phyloP scores from a whole-genome alignment of 1,140 invertebrate species.

The roundworm (Caenorhabditis elegans) region WBcel235 BX284606.5:11196501-11197000 shows the following conservation, averaged over 20 bases:
- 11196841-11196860: background rate
- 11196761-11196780: background rate
- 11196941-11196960: constrained; percentile 26
- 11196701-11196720: constrained; percentile 11
- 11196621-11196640: constrained; percentile 57
- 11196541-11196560: constrained; percentile 24
- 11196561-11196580: constrained; percentile 35
- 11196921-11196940: constrained; percentile 26
- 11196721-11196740: constrained; percentile 14
- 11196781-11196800: constrained; percentile 26
- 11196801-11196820: constrained; percentile 24
- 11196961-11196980: constrained; percentile 31
- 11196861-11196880: background rate
- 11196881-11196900: background rate
- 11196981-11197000: background rate
- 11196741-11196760: background rate
- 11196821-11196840: constrained; percentile 32
- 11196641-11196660: constrained; percentile 55
- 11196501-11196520: background rate
- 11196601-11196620: constrained; percentile 51
- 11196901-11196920: background rate
- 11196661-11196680: constrained; percentile 58
- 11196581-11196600: background rate
- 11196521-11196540: constrained; percentile 20
- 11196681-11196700: constrained; percentile 45